Conservation (phyloP, 2,797 vertebrate genomes). For the Xerus rutilus region DNA sequence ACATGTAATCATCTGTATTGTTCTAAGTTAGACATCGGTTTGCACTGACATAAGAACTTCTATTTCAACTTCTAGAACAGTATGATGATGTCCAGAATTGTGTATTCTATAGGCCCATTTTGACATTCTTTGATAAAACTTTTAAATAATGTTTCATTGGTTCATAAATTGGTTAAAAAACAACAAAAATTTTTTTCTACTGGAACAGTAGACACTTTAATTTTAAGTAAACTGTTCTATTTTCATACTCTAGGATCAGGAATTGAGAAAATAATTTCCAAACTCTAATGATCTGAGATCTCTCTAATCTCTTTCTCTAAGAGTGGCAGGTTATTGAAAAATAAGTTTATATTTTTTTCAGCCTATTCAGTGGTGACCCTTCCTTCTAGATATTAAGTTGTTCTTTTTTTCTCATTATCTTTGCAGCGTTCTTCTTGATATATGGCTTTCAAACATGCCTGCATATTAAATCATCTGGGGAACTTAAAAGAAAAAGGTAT, state of each 20-base stretch:
- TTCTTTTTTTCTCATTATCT: neutral
- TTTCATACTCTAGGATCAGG: neutral
- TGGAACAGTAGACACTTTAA: neutral
- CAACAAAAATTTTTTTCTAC: neutral
- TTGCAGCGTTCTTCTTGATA: neutral
- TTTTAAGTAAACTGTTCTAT: neutral
- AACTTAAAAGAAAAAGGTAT: neutral
- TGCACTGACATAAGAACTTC: neutral
- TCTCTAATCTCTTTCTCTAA: neutral
- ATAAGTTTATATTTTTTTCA: neutral
- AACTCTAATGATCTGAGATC: neutral
- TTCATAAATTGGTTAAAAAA: conserved; percentile 13
- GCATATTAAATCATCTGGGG: neutral
- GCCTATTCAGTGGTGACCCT: neutral
- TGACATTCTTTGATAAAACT: neutral
- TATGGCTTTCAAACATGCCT: neutral
- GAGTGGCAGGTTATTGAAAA: neutral
- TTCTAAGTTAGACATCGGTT: neutral
- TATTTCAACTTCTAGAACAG: neutral
- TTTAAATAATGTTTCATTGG: neutral
- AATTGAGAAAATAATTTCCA: neutral
- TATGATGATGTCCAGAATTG: neutral
- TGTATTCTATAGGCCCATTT: neutral
- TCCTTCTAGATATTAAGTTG: neutral
- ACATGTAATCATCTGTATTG: neutral